Evolutionary conservation across 2,888 invertebrate species (phyloP), one percentile per base, ranked within the genome.

Genomic region (Chromoteleia sp.): DNA sequence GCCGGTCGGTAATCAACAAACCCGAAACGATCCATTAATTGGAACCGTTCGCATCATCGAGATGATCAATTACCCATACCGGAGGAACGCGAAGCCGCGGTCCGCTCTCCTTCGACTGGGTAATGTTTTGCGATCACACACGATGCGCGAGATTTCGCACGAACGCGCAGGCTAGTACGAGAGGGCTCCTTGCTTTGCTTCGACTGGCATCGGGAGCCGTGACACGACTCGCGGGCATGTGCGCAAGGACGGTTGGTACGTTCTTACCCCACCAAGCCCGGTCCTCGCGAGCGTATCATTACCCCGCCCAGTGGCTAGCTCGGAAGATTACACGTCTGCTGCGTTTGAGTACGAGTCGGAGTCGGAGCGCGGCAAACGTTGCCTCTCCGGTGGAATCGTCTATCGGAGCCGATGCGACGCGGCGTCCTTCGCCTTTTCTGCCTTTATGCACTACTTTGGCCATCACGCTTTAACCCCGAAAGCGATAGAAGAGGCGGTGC

Each of bases 241-340:
- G 81, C 81, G 82, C 68, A 81, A 58, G 81, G 54, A 79, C 74
- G 81, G 63, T 75, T 67, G 82, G 82, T 85, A 86, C 84, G 86
- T 86, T 83, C 80, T 85, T 86, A 85, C 85, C 86, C 85, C 86
- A 84, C 86, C 85, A 84, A 86, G 82, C 80, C 67, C 75, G 79
- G 84, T 82, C 85, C 87, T 88, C 88, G 84, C 81, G 87, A 88
- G 89, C 88, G 89, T 91, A 89, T 91, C 87, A 91, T 91, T 91
- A 91, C 89, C 90, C 91, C 91, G 91, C 91, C 91, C 91, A 91
- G 91, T 91, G 91, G 91, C 91, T 90, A 90, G 89, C 90, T 88
- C 77, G 83, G 86, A 89, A 90, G 91, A 91, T 91, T 91, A 91
- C 90, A 91, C 87, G 91, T 91, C 91, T 91, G 89, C 87, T 65